Evolutionary conservation across 1,140 invertebrate genomes (phyloP).

Genomic region (Wasmannia auropunctata): DNA sequence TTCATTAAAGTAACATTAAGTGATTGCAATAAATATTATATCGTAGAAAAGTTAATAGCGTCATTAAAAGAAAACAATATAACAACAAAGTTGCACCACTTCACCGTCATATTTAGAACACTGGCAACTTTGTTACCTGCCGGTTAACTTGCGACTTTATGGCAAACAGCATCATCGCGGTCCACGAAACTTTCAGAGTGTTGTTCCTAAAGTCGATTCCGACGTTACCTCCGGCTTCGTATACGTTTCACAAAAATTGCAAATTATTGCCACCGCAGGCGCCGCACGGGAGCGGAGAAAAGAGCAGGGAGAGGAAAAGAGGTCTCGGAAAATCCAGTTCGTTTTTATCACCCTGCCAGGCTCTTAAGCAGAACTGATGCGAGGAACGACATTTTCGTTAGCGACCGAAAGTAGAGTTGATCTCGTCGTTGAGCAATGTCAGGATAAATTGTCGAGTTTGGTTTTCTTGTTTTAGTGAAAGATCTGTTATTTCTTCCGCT

Average conservation of each 20-base stretch:
- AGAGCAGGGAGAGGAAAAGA: slow-evolving; percentile 33
- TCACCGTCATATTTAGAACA: slow-evolving; percentile 40
- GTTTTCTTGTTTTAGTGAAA: background rate
- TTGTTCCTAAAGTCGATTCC: slow-evolving; percentile 63
- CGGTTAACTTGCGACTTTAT: slow-evolving; percentile 52
- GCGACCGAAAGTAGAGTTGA: slow-evolving; percentile 61
- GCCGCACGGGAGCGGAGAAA: background rate
- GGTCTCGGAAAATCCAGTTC: slow-evolving; percentile 56
- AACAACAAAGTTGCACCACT: slow-evolving; percentile 12
- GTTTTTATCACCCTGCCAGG: slow-evolving; percentile 67
- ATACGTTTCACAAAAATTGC: slow-evolving; percentile 60
- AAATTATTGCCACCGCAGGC: slow-evolving; percentile 62
- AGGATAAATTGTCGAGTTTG: slow-evolving; percentile 44
- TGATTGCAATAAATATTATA: background rate
- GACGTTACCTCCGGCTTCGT: slow-evolving; percentile 29
- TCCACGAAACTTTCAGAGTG: slow-evolving; percentile 62
- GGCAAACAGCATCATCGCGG: slow-evolving; percentile 48
- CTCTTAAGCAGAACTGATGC: slow-evolving; percentile 67
- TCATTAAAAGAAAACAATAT: background rate
- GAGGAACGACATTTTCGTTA: slow-evolving; percentile 69
- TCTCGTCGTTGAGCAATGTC: slow-evolving; percentile 52
- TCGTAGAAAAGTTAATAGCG: background rate
- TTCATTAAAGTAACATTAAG: background rate
- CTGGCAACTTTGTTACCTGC: slow-evolving; percentile 38
- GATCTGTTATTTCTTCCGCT: background rate